A percentile compares a stretch with the other conserved stretches of the same genome.
phyloP scores from a whole-genome alignment of 2,888 invertebrate species.

The Oithona nana region DNA sequence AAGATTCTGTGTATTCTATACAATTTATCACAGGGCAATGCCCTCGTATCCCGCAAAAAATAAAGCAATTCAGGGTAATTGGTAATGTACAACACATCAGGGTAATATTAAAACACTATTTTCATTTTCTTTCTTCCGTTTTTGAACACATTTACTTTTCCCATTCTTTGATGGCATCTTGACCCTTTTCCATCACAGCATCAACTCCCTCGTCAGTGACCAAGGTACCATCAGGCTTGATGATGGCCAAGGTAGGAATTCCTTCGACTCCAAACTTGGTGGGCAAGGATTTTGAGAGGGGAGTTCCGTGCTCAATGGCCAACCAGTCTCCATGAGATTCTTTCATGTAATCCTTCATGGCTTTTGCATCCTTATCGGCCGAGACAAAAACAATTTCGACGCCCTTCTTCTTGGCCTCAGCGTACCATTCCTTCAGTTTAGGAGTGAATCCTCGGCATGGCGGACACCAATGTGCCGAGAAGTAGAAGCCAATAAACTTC shows the following conservation, averaged over 20 bases:
- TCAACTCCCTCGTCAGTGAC: background rate
- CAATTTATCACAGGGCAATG: no score
- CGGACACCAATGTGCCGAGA: background rate
- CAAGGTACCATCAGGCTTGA: background rate
- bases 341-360: background rate
- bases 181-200: background rate
- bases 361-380: background rate
- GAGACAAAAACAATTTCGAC: slow-evolving; percentile 22
- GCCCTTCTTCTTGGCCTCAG: background rate
- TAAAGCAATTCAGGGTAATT: no score
- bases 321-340: slow-evolving; percentile 32
- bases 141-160: no score
- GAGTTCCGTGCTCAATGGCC: slow-evolving; percentile 25
- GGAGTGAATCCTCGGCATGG: background rate
- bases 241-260: background rate
- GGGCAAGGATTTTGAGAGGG: background rate
- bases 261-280: background rate
- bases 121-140: no score
- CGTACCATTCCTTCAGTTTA: background rate
- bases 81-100: no score
- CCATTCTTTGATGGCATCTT: background rate
- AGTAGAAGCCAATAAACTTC: background rate
- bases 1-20: no score
- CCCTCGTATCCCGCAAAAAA: no score
- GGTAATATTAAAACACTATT: no score